phyloP scores from a whole-genome alignment of 2,113 vertebrate species.

The Condylura cristata region DNA sequence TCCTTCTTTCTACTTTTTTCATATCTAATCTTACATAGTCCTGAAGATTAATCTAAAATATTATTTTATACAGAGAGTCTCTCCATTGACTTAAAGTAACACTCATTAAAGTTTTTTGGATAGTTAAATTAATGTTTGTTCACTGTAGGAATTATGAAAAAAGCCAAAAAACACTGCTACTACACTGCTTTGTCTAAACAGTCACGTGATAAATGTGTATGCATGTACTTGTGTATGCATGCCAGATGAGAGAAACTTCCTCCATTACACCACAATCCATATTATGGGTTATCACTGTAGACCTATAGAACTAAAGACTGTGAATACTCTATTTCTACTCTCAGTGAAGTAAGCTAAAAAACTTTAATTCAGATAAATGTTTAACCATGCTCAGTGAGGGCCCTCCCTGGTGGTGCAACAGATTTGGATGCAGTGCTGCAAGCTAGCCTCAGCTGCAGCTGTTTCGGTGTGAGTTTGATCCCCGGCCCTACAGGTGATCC shows the following conservation, averaged over 20 bases:
- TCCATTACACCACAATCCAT: rapidly evolving
- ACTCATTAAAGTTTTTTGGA: background rate
- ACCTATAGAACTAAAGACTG: background rate
- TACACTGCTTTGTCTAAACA: background rate
- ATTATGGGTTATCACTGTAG: background rate
- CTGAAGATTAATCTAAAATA: background rate
- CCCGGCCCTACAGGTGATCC: too few relatives aligned
- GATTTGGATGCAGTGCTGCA: too few relatives aligned
- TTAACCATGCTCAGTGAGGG: background rate
- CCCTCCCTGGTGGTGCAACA: too few relatives aligned
- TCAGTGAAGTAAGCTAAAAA: background rate
- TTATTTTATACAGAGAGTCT: background rate
- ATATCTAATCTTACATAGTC: background rate
- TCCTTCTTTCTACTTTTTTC: background rate
- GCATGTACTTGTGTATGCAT: background rate
- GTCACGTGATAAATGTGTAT: background rate
- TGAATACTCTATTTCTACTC: background rate
- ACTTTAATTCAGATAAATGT: background rate
- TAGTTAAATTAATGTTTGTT: background rate
- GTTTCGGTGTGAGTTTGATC: too few relatives aligned
- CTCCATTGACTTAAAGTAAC: background rate
- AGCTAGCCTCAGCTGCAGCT: too few relatives aligned
- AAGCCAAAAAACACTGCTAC: background rate
- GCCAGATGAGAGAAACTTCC: background rate
- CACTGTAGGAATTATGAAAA: background rate